A percentile compares a stretch with the other conserved stretches of the same genome.
Evolutionary conservation across 2,113 vertebrate genomes (phyloP).

Genomic region (Nibea coibor): DNA sequence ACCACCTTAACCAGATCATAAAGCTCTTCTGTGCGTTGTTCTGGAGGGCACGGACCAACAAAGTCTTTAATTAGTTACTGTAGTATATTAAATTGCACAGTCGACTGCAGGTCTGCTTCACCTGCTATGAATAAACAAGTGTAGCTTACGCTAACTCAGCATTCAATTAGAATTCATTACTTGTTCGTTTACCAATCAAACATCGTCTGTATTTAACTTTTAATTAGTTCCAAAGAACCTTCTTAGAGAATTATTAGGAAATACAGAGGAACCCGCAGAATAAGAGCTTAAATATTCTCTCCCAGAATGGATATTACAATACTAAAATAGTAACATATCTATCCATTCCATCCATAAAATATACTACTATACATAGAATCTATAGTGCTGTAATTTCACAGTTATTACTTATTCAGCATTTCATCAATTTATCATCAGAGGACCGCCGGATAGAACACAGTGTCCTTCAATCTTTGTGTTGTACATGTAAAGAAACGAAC

Average conservation of each 20-base stretch:
- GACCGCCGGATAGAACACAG: neutral
- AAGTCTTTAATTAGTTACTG: too few relatives aligned
- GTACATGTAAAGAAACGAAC: neutral
- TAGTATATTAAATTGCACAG: neutral
- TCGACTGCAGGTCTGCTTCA: neutral
- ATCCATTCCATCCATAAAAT: slow-evolving; percentile 19
- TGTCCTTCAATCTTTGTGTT: neutral
- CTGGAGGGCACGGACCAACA: too few relatives aligned
- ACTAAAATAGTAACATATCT: slow-evolving; percentile 34
- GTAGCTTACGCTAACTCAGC: neutral
- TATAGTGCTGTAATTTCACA: slow-evolving; percentile 38
- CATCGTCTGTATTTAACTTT: neutral
- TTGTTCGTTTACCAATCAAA: neutral
- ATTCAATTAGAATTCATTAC: neutral
- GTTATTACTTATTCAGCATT: slow-evolving; percentile 48
- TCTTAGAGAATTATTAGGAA: slow-evolving; percentile 8
- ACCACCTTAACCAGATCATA: too few relatives aligned
- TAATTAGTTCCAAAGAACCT: neutral
- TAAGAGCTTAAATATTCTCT: slow-evolving; percentile 5
- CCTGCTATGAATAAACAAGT: neutral
- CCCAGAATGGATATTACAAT: neutral
- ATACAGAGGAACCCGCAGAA: slow-evolving; percentile 1
- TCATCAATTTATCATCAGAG: slow-evolving; percentile 41
- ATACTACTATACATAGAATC: slow-evolving; percentile 15
- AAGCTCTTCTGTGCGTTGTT: too few relatives aligned